A percentile compares a stretch with the other conserved stretches of the same genome.
These are phyloP conservation scores for Furcifer pardalis DNA, from an alignment of 2,797 vertebrate species.

Conservation along the genomic window DNA sequence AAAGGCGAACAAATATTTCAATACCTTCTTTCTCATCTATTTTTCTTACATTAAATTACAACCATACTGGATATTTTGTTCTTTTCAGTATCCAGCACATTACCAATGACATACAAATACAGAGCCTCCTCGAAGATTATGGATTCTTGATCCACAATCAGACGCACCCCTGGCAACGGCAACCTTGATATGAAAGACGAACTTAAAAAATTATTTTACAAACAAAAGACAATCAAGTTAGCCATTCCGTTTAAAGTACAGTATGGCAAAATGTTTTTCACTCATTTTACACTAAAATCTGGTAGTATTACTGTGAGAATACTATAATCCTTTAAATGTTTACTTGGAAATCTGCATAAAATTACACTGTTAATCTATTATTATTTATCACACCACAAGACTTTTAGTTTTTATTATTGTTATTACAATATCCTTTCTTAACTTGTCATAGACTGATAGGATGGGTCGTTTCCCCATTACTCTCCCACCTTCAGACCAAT, in stretches of 20 bases:
- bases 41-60: not conserved
- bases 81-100: not conserved
- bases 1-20: not conserved
- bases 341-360: not conserved
- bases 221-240: not conserved
- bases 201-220: no score
- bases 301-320: not conserved
- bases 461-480: no score
- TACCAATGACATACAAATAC: no score
- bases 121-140: no score
- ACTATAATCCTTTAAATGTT: not conserved
- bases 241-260: not conserved
- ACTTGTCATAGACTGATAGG: no score
- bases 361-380: not conserved
- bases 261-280: no score
- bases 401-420: not conserved
- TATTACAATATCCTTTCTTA: not conserved
- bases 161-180: no score
- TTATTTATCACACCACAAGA: not conserved
- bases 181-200: no score
- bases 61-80: not conserved
- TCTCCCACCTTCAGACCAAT: not conserved
- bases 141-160: no score
- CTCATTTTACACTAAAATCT: no score
- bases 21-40: not conserved